Conservation (phyloP, 2,113 vertebrate genomes). For the Copsychus sechellarum region DNA sequence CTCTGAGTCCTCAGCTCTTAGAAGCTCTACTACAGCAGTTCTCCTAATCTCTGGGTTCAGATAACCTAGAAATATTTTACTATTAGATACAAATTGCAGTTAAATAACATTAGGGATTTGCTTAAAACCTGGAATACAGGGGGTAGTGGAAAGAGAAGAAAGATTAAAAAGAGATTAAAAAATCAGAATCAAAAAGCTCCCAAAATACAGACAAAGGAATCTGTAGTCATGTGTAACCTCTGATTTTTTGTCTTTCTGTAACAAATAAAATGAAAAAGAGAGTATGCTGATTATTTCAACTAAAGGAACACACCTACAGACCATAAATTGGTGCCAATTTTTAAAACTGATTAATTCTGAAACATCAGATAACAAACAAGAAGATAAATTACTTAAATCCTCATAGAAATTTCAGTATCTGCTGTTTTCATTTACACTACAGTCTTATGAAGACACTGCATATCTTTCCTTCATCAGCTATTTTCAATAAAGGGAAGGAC, state of each 20-base stretch:
- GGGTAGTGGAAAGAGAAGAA: neutral
- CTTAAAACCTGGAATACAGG: neutral
- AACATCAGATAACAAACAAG: neutral
- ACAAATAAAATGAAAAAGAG: neutral
- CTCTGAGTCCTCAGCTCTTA: neutral
- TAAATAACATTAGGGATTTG: neutral
- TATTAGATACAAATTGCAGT: conserved; percentile 21
- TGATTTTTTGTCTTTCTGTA: neutral
- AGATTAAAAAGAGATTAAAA: neutral
- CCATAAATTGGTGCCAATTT: neutral
- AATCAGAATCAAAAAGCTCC: neutral
- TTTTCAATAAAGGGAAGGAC: neutral
- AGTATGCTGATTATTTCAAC: neutral
- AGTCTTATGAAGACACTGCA: neutral
- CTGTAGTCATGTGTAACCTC: neutral
- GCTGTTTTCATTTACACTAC: neutral
- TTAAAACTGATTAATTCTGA: neutral
- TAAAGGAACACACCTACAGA: neutral
- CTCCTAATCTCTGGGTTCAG: neutral
- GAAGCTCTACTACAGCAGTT: neutral
- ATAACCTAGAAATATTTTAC: conserved; percentile 17
- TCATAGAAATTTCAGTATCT: neutral
- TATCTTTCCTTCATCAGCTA: neutral
- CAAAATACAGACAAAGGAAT: neutral
- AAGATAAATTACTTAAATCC: neutral